These are phyloP conservation scores for Panagrolaimus sp. DNA, from an alignment of 1,140 invertebrate genomes.

Conservation along the genomic window DNA sequence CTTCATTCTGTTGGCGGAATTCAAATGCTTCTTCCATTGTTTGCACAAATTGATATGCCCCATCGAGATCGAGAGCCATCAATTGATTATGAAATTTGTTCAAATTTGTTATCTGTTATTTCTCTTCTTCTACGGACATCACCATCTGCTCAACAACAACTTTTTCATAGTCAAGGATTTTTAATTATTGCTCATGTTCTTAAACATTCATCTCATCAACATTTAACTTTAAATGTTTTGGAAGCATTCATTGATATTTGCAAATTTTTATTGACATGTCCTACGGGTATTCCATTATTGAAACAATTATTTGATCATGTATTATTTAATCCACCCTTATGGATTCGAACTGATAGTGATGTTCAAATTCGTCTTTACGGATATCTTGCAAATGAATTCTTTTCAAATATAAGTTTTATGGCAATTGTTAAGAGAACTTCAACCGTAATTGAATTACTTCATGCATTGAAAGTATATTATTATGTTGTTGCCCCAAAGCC, in stretches of 20 bases:
- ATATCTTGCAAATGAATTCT: constrained; percentile 93
- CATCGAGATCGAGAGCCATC: constrained; percentile 54
- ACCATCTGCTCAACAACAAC: constrained; percentile 92
- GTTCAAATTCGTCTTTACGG: constrained; percentile 88
- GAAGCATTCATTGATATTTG: constrained; percentile 66
- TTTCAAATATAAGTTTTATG: constrained; percentile 93
- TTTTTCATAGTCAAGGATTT: constrained; percentile 95
- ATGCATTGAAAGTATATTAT: constrained; percentile 97
- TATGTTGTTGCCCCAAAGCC: constrained; percentile 92
- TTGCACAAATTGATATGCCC: constrained; percentile 89
- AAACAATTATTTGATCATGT: constrained; percentile 98
- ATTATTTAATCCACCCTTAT: constrained; percentile 93
- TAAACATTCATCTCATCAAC: constrained; percentile 66
- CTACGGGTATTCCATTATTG: constrained; percentile 83
- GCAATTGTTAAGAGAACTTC: constrained; percentile 90
- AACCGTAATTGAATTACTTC: constrained; percentile 93
- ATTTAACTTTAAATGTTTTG: constrained; percentile 49
- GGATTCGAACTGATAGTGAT: constrained; percentile 77
- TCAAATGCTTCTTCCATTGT: constrained; percentile 93
- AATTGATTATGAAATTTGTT: constrained; percentile 65
- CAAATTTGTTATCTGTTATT: constrained; percentile 89
- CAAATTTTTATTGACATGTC: constrained; percentile 88
- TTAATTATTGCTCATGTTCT: constrained; percentile 94
- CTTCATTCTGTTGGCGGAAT: constrained; percentile 97
- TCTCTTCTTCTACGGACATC: constrained; percentile 93